Conservation (phyloP, 2,797 vertebrate species). For the Craterocephalus amniculus region DNA sequence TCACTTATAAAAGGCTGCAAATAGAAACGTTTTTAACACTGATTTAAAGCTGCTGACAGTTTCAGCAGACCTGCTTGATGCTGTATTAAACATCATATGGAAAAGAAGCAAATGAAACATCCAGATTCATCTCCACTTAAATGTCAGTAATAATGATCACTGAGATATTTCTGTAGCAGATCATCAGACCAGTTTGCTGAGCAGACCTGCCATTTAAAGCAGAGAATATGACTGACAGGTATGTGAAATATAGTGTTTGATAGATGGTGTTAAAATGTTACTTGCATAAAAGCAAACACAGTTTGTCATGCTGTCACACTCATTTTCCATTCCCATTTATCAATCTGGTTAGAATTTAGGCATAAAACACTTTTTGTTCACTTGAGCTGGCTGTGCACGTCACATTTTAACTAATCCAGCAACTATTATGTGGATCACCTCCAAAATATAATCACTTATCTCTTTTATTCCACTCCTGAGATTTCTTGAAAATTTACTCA, state of each 20-base stretch:
- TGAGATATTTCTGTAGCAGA: neutral
- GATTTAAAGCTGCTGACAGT: too few relatives aligned
- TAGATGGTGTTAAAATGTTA: constrained; percentile 1
- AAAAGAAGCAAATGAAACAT: too few relatives aligned
- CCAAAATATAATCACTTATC: too few relatives aligned
- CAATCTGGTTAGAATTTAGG: neutral
- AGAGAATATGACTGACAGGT: neutral
- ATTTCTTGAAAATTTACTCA: too few relatives aligned
- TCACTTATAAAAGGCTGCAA: too few relatives aligned
- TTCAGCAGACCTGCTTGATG: too few relatives aligned
- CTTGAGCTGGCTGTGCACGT: neutral
- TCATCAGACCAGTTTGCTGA: neutral
- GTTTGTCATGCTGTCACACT: neutral
- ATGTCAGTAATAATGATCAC: neutral
- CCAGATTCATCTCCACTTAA: neutral
- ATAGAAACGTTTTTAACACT: too few relatives aligned
- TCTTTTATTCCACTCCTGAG: too few relatives aligned
- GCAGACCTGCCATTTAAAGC: neutral
- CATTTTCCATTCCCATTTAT: constrained; percentile 10
- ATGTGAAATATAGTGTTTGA: neutral
- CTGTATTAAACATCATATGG: too few relatives aligned
- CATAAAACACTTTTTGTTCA: constrained; percentile 15
- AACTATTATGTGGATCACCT: neutral
- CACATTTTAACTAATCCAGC: neutral
- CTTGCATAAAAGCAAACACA: constrained; percentile 1